Conservation (phyloP, 1,140 invertebrate genomes). For the Drosophila azteca region DNA sequence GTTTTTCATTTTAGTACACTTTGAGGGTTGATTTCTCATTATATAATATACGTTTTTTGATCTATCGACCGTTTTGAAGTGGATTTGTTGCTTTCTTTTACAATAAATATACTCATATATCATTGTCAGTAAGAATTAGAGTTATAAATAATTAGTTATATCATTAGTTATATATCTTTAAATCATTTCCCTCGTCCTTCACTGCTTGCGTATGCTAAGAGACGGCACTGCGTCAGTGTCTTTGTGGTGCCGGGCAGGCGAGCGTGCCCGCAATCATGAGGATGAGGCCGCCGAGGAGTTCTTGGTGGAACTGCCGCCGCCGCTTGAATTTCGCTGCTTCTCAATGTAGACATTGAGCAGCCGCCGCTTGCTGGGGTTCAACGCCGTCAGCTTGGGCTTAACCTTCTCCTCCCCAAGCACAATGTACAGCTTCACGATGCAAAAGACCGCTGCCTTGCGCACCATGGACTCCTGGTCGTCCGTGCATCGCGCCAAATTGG, state of each 20-base stretch:
- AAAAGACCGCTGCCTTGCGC: conserved; percentile 96
- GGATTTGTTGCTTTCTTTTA: conserved; percentile 22
- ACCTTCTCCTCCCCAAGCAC: conserved; percentile 93
- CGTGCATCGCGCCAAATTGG: conserved; percentile 93
- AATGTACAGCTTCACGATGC: conserved; percentile 95
- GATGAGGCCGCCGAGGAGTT: conserved; percentile 80
- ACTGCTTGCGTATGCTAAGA: conserved; percentile 45
- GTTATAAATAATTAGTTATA: conserved; percentile 69
- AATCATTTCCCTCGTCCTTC: conserved; percentile 37
- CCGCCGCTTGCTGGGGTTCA: conserved; percentile 91
- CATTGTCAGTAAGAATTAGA: conserved; percentile 48
- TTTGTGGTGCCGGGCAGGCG: conserved; percentile 49
- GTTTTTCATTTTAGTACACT: conserved; percentile 24
- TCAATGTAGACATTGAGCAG: conserved; percentile 79
- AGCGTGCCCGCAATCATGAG: conserved; percentile 73
- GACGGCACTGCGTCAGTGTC: conserved; percentile 41
- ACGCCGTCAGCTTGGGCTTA: conserved; percentile 89
- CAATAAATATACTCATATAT: conserved; percentile 45
- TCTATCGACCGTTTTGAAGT: conserved; percentile 23
- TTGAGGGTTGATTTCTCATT: conserved; percentile 23
- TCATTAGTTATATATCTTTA: conserved; percentile 56
- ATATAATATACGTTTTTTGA: conserved; percentile 42
- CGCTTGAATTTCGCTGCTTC: conserved; percentile 67
- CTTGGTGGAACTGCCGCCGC: conserved; percentile 68
- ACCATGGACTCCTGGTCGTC: conserved; percentile 95